Percentiles rank a stretch among this genome's conserved stretches.
Conservation (phyloP, 1,140 invertebrate genomes). For the Apis laboriosa region DNA sequence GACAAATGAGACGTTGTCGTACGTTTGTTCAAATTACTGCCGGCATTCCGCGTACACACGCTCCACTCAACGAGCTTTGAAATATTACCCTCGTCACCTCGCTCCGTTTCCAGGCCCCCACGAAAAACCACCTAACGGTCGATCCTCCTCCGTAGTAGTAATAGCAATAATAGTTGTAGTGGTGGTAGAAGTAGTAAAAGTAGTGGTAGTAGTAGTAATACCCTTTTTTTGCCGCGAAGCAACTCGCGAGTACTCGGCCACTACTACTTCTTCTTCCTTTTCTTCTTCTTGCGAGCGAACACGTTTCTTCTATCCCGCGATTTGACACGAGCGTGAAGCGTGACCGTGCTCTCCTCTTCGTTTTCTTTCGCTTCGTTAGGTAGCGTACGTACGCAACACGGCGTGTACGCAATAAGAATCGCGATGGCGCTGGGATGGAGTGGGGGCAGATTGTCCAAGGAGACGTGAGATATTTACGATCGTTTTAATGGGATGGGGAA, state of each 20-base stretch:
- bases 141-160: neutral
- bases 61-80: slow-evolving; percentile 66
- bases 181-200: too few relatives aligned
- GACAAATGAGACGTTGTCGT: slow-evolving; percentile 81
- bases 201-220: too few relatives aligned
- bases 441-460: too few relatives aligned
- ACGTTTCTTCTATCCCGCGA: slow-evolving; percentile 5
- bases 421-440: too few relatives aligned
- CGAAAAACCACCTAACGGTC: slow-evolving; percentile 45
- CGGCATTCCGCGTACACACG: slow-evolving; percentile 68
- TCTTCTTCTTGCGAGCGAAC: too few relatives aligned
- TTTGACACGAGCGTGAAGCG: slow-evolving; percentile 22
- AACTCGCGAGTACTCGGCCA: neutral
- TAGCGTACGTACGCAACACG: too few relatives aligned
- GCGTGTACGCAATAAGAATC: too few relatives aligned
- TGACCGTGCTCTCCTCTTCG: neutral
- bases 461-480: too few relatives aligned
- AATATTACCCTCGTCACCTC: slow-evolving; percentile 63
- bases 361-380: neutral
- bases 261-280: too few relatives aligned
- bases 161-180: too few relatives aligned
- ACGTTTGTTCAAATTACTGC: slow-evolving; percentile 80
- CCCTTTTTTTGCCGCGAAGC: slow-evolving; percentile 6
- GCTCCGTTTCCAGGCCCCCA: slow-evolving; percentile 27
- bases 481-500: too few relatives aligned